Conservation (phyloP, 2,113 vertebrate species). For the Benitochromis conjunctus region DNA sequence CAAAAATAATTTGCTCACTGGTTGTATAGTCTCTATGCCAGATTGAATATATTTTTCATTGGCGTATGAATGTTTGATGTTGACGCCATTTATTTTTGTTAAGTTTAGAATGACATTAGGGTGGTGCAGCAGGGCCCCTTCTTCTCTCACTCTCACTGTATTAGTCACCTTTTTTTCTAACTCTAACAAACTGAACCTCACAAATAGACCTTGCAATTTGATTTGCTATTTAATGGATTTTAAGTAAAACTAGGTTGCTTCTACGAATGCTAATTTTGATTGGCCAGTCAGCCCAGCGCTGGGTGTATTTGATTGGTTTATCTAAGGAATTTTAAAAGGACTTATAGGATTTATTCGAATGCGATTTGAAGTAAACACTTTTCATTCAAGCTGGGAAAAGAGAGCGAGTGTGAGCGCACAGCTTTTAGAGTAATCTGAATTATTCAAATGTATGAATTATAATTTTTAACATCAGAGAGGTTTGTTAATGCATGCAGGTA, state of each 20-base stretch:
- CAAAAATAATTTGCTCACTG: constrained; percentile 4
- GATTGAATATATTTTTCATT: constrained; percentile 19
- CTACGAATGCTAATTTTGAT: constrained; percentile 62
- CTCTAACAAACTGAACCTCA: constrained; percentile 45
- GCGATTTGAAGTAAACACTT: constrained; percentile 62
- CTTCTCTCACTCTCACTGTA: constrained; percentile 17
- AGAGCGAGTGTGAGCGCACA: constrained; percentile 38
- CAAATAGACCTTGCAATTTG: constrained; percentile 44
- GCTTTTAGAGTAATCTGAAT: constrained; percentile 70
- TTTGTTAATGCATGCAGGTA: constrained; percentile 63
- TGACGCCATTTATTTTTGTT: constrained; percentile 48
- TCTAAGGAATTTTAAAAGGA: constrained; percentile 57
- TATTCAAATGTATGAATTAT: constrained; percentile 67
- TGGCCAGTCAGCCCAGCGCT: constrained; percentile 24
- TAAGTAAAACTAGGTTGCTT: constrained; percentile 29
- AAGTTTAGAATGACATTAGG: constrained; percentile 41
- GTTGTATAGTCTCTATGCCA: constrained; percentile 14
- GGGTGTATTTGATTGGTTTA: constrained; percentile 64
- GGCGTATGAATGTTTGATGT: constrained; percentile 41
- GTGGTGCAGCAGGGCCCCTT: background rate
- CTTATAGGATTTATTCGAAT: constrained; percentile 70
- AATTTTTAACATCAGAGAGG: constrained; percentile 61
- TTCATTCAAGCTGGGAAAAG: constrained; percentile 44
- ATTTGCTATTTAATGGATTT: constrained; percentile 59
- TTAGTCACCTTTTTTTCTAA: constrained; percentile 54